phyloP scores from a whole-genome alignment of 2,113 vertebrate species.

The Coptodon bakossiorum region DNA sequence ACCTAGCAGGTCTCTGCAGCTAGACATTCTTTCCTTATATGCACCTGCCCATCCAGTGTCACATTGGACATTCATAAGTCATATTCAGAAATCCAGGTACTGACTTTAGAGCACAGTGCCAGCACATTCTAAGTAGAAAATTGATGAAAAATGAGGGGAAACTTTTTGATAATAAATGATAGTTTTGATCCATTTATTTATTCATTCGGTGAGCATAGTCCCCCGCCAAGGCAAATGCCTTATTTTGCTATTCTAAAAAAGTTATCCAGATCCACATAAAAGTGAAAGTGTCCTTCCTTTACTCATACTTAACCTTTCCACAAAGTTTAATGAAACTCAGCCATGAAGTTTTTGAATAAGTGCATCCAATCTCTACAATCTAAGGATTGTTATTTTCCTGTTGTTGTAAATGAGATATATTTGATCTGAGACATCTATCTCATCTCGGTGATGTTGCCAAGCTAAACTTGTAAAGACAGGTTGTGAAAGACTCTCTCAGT shows the following conservation, averaged over 20 bases:
- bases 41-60: background rate
- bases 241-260: background rate
- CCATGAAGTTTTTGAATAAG: background rate
- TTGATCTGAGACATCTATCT: background rate
- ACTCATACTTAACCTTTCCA: background rate
- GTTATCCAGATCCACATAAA: background rate
- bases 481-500: constrained; percentile 43
- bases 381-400: background rate
- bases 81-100: background rate
- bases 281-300: background rate
- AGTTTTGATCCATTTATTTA: background rate
- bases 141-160: background rate
- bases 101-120: background rate
- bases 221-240: background rate
- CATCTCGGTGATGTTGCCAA: constrained; percentile 69
- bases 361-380: background rate
- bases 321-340: background rate
- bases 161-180: background rate
- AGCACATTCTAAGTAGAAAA: background rate
- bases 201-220: background rate
- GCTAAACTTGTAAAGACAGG: constrained; percentile 80
- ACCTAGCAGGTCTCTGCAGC: constrained; percentile 59
- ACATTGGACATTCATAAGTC: background rate
- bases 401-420: background rate
- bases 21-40: background rate